Base-by-base conservation (phyloP, 2,113 vertebrate species). In the Empidonax alnorum region DNA sequence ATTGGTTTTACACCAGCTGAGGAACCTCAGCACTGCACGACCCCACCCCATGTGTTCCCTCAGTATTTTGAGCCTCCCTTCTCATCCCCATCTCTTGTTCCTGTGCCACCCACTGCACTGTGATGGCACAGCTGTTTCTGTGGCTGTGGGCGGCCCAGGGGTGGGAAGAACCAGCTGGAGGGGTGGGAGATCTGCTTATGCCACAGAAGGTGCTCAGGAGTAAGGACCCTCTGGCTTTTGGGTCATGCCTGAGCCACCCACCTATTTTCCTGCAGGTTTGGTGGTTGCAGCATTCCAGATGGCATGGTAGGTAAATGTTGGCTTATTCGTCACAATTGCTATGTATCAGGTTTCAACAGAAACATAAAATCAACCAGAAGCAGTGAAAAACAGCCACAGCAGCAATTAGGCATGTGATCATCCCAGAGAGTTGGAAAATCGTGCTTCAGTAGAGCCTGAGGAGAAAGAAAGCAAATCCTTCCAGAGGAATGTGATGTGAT, bases 121-220 rank as follows among this genome's bases (percentile, higher is more conserved):
- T 67, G 84, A 67, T 59, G 68, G 72, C 90, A 75, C 93, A 73
- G 93, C 86, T 93, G 91, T 63, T 80, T 87, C 52, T 53, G 41
- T 8, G 66, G 81, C 90, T 58, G 71, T 79, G 89, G 89, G 89
- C 7, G 71, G 86, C 79, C 83, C 79, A 82, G 5, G 46, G 88
- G 75, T 37, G 89, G 79, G 79, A 47, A 69, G 20, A 19, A 82
- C 61, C 82, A 88, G 53, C 90, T 74, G 91, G 75, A 88, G 59
- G 50, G 83, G 55, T n/a, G 72, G 49, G 30, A 49, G 46, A 35
- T 62, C 27, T 44, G 78, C 28, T 59, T 61, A 65, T 13, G 0
- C 30, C 5, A 0, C 1, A 0, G 18, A 52, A 81, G 66, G 23
- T 53, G n/a, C 30, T 33, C 10, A 13, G 58, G n/a, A 53, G 35